Evolutionary conservation across 2,888 invertebrate species (phyloP).

Genomic region (Ganaspis brasiliensis): DNA sequence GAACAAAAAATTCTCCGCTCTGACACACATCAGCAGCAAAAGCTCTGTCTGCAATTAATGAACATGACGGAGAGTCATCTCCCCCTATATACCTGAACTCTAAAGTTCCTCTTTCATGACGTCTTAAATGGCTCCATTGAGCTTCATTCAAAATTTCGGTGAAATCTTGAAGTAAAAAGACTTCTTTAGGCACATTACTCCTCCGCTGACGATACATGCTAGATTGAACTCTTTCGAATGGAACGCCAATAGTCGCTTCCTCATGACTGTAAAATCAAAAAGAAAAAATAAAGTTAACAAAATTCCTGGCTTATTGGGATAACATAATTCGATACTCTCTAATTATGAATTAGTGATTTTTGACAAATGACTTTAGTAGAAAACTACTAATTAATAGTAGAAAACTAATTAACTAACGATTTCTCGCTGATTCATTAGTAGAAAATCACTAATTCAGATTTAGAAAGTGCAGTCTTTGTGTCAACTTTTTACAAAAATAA

Average conservation of each 20-base stretch:
- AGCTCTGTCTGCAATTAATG: neutral
- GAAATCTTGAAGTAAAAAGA: neutral
- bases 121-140: neutral
- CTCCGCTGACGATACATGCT: neutral
- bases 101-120: neutral
- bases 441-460: too few species aligned
- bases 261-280: neutral
- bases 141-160: neutral
- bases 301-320: too few species aligned
- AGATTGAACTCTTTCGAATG: neutral
- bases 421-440: too few species aligned
- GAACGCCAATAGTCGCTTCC: neutral
- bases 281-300: too few species aligned
- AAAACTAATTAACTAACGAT: too few species aligned
- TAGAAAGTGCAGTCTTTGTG: too few species aligned
- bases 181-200: neutral
- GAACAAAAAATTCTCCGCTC: neutral
- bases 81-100: neutral
- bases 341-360: too few species aligned
- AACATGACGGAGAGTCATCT: neutral
- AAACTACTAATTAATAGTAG: too few species aligned
- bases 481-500: too few species aligned
- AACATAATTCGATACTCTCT: too few species aligned
- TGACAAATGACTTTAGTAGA: too few species aligned
- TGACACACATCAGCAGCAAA: neutral